Percentiles rank a stretch among this genome's conserved stretches.
phyloP scores from a whole-genome alignment of 2,888 invertebrate species.

The Tetragonisca angustula region DNA sequence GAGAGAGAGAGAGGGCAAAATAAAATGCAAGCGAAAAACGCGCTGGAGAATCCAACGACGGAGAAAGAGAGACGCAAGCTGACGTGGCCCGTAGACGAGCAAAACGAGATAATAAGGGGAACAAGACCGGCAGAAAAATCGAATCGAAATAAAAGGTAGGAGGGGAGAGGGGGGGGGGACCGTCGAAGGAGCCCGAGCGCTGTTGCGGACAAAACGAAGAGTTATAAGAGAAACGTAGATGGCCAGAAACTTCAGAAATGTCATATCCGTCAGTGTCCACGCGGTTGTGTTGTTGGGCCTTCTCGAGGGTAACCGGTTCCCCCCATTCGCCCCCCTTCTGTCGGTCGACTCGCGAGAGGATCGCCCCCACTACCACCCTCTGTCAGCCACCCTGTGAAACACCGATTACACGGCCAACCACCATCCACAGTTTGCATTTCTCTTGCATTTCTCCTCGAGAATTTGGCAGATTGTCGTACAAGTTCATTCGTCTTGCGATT shows the following conservation, averaged over 20 bases:
- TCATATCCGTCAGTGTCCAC: slow-evolving; percentile 82
- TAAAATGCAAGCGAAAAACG: slow-evolving; percentile 54
- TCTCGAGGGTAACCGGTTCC: slow-evolving; percentile 69
- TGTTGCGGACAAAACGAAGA: slow-evolving; percentile 43
- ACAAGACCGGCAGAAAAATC: slow-evolving; percentile 56
- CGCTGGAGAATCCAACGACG: slow-evolving; percentile 26
- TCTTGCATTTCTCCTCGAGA: too few relatives aligned
- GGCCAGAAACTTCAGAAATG: slow-evolving; percentile 80
- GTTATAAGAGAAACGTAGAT: slow-evolving; percentile 55
- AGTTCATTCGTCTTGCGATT: too few relatives aligned
- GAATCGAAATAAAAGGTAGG: slow-evolving; percentile 55
- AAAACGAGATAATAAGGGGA: slow-evolving; percentile 60
- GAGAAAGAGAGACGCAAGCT: slow-evolving; percentile 41
- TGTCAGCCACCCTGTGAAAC: neutral
- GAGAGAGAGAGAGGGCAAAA: slow-evolving; percentile 21
- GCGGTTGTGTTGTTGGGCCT: slow-evolving; percentile 54
- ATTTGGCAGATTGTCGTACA: too few relatives aligned
- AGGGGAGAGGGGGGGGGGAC: neutral
- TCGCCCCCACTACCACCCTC: slow-evolving; percentile 35
- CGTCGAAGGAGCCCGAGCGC: slow-evolving; percentile 3
- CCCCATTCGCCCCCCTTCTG: too few relatives aligned
- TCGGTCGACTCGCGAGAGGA: neutral
- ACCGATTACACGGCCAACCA: slow-evolving; percentile 47
- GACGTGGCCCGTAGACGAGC: slow-evolving; percentile 57
- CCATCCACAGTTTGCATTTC: neutral